Conservation (phyloP, 2,888 invertebrate genomes). For the Drosophila picticornis region DNA sequence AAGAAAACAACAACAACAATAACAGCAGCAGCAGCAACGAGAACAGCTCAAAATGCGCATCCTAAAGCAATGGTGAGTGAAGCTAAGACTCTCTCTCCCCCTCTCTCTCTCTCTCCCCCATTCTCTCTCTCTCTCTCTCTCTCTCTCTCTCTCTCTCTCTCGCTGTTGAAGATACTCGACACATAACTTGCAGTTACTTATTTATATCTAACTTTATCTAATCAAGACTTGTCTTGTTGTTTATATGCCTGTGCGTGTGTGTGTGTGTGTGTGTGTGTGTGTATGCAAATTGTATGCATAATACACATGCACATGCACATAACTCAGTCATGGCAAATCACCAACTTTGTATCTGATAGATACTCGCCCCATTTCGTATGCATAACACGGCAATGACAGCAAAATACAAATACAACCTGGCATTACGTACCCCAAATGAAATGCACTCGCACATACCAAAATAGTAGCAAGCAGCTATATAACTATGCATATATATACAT, state of each 20-base stretch:
- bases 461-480: neutral
- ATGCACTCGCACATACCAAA: conserved; percentile 39
- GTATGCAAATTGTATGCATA: conserved; percentile 24
- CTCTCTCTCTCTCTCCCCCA: neutral
- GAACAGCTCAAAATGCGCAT: conserved; percentile 76
- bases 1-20: conserved; percentile 15
- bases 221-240: neutral
- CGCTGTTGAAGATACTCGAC: neutral
- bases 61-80: conserved; percentile 82
- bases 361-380: conserved; percentile 62
- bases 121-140: neutral
- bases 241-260: neutral
- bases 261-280: neutral
- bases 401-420: conserved; percentile 13
- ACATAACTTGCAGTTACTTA: neutral
- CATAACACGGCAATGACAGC: conserved; percentile 54
- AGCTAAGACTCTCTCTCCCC: neutral
- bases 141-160: neutral
- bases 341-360: conserved; percentile 49
- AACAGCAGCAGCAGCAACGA: conserved; percentile 19
- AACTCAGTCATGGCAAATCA: neutral
- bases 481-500: neutral
- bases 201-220: neutral
- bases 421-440: conserved; percentile 36
- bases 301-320: conserved; percentile 20